Evolutionary conservation across 64 coral and sea anemone genomes (phyloP).

Genomic region (Hydrozoanthus tunicans): DNA sequence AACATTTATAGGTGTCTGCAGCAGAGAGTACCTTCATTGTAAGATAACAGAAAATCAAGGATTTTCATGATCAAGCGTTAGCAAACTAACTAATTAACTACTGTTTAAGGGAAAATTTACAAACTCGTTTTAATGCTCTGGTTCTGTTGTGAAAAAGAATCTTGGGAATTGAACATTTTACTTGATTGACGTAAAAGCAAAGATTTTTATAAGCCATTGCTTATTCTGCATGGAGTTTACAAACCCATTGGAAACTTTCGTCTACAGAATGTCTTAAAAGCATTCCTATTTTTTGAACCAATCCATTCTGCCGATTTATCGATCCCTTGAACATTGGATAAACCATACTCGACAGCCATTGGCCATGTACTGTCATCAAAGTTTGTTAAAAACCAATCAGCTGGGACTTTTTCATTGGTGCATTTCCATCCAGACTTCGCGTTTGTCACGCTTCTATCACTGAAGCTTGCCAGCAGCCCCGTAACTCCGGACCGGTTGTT

Average conservation of each 20-base stretch:
- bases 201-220: neutral
- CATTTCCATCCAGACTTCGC: constrained; percentile 25
- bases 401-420: neutral
- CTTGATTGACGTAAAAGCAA: neutral
- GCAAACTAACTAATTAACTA: no score
- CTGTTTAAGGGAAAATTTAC: no score
- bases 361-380: constrained; percentile 53
- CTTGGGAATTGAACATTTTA: no score
- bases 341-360: constrained; percentile 8
- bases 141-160: no score
- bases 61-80: no score
- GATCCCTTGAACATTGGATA: constrained; percentile 1
- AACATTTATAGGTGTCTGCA: no score
- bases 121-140: no score
- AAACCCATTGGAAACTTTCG: constrained; percentile 23
- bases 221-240: neutral
- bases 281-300: neutral
- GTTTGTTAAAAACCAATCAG: neutral
- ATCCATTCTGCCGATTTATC: neutral
- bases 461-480: constrained; percentile 27
- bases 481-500: neutral
- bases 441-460: constrained; percentile 27
- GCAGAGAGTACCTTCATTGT: no score
- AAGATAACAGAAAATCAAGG: no score
- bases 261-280: constrained; percentile 32